These are phyloP conservation scores for Leptinotarsa tumamoca DNA, from an alignment of 2,888 invertebrate species.

Conservation along the genomic window DNA sequence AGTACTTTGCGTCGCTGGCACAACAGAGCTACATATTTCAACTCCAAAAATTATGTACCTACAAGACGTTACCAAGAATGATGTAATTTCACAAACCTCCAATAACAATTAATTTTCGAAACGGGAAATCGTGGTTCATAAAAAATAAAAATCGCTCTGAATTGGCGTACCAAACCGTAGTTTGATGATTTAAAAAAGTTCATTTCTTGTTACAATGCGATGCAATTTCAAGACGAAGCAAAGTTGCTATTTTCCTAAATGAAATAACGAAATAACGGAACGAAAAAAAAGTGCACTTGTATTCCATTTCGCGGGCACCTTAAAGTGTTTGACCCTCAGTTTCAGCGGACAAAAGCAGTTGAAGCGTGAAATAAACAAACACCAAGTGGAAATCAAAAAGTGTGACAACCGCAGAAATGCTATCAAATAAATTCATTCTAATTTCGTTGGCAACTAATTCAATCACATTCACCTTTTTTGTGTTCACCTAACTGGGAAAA, in stretches of 20 bases:
- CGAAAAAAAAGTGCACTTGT: neutral
- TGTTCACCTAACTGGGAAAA: neutral
- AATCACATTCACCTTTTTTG: neutral
- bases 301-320: neutral
- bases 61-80: too few relatives aligned
- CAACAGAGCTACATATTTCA: too few relatives aligned
- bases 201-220: neutral
- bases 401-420: slow-evolving; percentile 24
- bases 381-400: slow-evolving; percentile 27
- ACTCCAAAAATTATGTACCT: too few relatives aligned
- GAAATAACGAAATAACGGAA: neutral
- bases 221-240: neutral
- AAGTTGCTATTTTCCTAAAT: neutral
- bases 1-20: too few relatives aligned
- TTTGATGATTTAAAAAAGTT: neutral
- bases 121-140: too few relatives aligned
- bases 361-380: slow-evolving; percentile 7
- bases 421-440: slow-evolving; percentile 17
- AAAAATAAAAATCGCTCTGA: neutral
- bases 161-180: neutral
- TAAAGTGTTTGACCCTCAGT: slow-evolving; percentile 2
- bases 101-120: too few relatives aligned
- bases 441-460: slow-evolving; percentile 4
- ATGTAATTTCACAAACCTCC: too few relatives aligned
- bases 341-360: neutral